Conservation (phyloP, 2,113 vertebrate species). For the Paracanthobrama guichenoti region DNA sequence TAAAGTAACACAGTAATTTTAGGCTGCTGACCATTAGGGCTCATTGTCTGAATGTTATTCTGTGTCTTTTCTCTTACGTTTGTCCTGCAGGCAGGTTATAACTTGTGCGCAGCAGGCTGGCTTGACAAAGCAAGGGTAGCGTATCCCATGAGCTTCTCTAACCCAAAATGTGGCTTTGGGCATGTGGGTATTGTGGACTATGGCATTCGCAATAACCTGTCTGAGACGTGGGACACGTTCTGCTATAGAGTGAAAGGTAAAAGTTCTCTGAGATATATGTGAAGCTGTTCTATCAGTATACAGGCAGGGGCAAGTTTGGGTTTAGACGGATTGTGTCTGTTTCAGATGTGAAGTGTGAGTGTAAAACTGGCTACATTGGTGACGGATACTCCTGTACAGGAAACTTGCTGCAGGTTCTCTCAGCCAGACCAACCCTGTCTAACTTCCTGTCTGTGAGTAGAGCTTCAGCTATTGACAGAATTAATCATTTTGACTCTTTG, state of each 20-base stretch:
- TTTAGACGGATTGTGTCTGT: not conserved
- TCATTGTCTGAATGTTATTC: not conserved
- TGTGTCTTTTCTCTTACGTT: not conserved
- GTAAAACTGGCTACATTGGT: conserved; percentile 85
- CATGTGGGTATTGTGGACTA: conserved; percentile 92
- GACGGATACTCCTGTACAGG: conserved; percentile 86
- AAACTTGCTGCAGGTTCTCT: conserved; percentile 89
- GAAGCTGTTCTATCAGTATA: not conserved
- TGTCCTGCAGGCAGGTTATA: conserved; percentile 79
- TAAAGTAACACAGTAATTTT: not conserved
- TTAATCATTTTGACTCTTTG: not conserved
- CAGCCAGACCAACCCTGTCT: conserved; percentile 77
- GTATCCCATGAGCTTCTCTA: conserved; percentile 87
- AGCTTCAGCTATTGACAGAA: not conserved
- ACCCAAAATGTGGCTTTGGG: conserved; percentile 83
- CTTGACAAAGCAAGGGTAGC: conserved; percentile 77
- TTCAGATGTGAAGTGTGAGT: conserved; percentile 89
- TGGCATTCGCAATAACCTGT: conserved; percentile 77
- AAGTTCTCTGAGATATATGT: not conserved
- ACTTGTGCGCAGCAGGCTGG: conserved; percentile 89
- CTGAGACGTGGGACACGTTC: conserved; percentile 90
- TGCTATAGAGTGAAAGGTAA: conserved; percentile 91
- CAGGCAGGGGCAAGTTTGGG: not conserved
- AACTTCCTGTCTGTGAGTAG: conserved; percentile 85
- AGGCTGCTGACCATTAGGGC: not conserved